Evolutionary conservation across 2,797 vertebrate genomes (phyloP).

Genomic region (Hypotaenidia philippensis): DNA sequence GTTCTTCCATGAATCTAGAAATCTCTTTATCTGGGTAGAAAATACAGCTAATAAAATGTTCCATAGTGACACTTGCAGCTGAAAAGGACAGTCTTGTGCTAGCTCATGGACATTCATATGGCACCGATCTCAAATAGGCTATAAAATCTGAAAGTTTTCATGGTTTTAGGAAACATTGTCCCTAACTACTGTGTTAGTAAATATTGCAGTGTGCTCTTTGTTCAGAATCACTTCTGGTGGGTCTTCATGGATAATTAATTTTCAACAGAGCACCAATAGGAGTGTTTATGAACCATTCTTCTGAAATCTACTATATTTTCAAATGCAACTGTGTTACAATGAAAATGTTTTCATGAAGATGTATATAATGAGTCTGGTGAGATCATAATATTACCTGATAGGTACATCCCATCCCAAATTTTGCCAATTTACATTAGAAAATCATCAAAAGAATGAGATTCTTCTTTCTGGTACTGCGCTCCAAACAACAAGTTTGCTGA

Average conservation of each 20-base stretch:
- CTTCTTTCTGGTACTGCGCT: neutral
- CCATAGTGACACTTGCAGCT: neutral
- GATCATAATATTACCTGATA: neutral
- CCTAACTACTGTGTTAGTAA: neutral
- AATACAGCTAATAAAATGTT: neutral
- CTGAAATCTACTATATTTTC: neutral
- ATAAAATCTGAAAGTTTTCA: neutral
- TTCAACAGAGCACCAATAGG: neutral
- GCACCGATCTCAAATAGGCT: neutral
- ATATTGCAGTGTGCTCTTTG: neutral
- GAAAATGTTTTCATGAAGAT: neutral
- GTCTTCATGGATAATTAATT: neutral
- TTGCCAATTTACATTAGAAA: neutral
- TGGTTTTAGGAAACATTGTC: neutral
- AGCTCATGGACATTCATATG: neutral
- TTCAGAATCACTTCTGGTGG: neutral
- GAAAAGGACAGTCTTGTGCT: neutral
- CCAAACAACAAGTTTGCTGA: neutral
- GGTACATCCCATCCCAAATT: fast-evolving
- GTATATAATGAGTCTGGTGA: neutral
- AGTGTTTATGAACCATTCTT: neutral
- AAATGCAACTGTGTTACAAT: neutral
- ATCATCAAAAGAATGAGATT: neutral
- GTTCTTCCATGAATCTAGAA: neutral
- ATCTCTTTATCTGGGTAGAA: neutral